Evolutionary conservation across 2,113 vertebrate species (phyloP), one percentile per base, ranked within the genome.

Genomic region (Heterocephalus glaber): DNA sequence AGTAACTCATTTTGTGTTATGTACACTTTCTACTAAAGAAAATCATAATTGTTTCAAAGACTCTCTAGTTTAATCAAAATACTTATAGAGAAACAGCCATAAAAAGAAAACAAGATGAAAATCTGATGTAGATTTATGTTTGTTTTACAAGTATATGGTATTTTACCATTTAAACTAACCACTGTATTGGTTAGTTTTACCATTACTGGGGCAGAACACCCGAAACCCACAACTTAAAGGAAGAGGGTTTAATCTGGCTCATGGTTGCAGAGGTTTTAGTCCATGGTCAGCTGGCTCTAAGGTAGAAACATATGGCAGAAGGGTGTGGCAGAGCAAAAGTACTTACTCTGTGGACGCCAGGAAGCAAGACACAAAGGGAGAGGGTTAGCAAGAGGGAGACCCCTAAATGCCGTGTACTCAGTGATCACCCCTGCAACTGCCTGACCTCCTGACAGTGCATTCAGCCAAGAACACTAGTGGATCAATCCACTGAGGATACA

Each of bases 1-100:
- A 85, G 90, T 28, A 92, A 86, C 60, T 95, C 19, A 89, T 63
- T 88, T 79, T 52, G 9, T 91, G 10, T 83, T 90, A 86, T 52
- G 41, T 86, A 95, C 83, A 86, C 49, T 86, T 97, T 68, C 44
- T 65, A 92, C 38, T 58, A 80, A 77, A 92, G 72, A 82, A 70
- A 77, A 94, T 28, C 41, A 81, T 52, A 86, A 63, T 24, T 77
- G 12, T 89, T 94, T 92, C 72, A 95, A 81, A 89, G 24, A 0
- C 8, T 88, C 54, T 92, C 54, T 74, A 77, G 65, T 49, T 90
- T 92, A 81, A 92, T 30, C 44, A 90, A 9, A 92, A 66, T 76
- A 16, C 22, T 16, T 54, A 4, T 58, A 30, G 92, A 82, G 44
- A 84, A 77, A 41, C 20, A 86, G 54, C 8, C 33, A 85, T 61